Evolutionary conservation across 2,888 invertebrate species (phyloP).

Genomic region (Tetranychus truncatus): DNA sequence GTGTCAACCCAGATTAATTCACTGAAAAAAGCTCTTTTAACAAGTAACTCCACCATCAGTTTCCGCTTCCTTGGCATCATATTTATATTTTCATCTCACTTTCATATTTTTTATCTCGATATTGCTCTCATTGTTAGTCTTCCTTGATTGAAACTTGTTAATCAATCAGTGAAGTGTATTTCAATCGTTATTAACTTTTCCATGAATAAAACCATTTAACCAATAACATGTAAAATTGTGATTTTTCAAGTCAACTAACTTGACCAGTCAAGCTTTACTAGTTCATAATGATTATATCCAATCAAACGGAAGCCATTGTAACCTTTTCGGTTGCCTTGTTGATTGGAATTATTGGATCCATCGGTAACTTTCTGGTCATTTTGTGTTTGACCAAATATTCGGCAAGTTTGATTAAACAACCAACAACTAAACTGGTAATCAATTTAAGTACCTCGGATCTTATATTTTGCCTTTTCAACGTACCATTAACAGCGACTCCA

Average conservation of each 20-base stretch:
- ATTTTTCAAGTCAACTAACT: too few relatives aligned
- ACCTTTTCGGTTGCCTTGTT: background rate
- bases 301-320: background rate
- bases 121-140: too few relatives aligned
- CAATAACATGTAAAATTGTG: background rate
- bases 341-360: background rate
- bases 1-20: background rate
- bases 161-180: too few relatives aligned
- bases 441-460: slow-evolving; percentile 74
- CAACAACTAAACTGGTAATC: slow-evolving; percentile 75
- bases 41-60: background rate
- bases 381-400: slow-evolving; percentile 45
- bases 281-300: background rate
- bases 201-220: background rate
- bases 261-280: background rate
- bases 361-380: slow-evolving; percentile 24
- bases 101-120: background rate
- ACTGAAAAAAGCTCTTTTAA: background rate
- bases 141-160: too few relatives aligned
- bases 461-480: slow-evolving; percentile 62
- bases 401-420: slow-evolving; percentile 41
- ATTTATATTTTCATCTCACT: background rate
- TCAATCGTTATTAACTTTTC: too few relatives aligned
- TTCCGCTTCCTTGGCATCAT: background rate
- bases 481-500: slow-evolving; percentile 64